Percentiles rank a stretch among this genome's conserved stretches.
Conservation (phyloP, 2,888 invertebrate species). For the Prenolepis imparis region DNA sequence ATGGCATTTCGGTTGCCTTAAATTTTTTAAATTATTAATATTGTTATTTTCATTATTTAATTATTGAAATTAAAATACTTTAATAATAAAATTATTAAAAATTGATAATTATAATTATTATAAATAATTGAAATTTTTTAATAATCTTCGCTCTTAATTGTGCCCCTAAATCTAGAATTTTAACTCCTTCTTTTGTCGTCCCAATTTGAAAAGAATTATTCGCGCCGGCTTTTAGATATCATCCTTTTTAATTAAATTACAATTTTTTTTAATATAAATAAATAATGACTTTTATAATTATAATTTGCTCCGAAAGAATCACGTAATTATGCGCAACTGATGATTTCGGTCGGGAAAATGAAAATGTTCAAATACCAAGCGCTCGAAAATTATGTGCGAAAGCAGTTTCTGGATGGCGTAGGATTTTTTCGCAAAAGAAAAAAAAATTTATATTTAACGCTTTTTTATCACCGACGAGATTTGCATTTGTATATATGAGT, state of each 20-base stretch:
- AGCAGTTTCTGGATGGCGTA: not conserved
- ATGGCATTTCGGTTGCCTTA: too few relatives aligned
- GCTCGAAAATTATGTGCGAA: not conserved
- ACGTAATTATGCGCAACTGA: not conserved
- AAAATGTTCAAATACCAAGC: not conserved
- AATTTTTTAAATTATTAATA: too few relatives aligned
- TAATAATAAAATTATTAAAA: too few relatives aligned
- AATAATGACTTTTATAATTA: conserved; percentile 18
- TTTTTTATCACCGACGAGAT: not conserved
- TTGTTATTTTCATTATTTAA: too few relatives aligned
- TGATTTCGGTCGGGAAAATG: not conserved
- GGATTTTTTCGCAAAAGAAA: conserved; percentile 9
- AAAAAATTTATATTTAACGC: conserved; percentile 9
- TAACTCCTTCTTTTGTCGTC: not conserved
- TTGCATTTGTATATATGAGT: not conserved
- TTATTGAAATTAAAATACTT: too few relatives aligned
- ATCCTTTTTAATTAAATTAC: conserved; percentile 4
- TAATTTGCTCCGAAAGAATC: conserved; percentile 4
- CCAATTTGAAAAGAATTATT: not conserved
- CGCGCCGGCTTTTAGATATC: not conserved
- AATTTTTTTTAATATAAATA: conserved; percentile 9
- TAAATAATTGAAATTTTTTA: too few relatives aligned
- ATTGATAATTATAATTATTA: too few relatives aligned
- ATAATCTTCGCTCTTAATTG: not conserved
- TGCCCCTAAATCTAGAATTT: not conserved